These are phyloP conservation scores for Delichon dasypus DNA, from an alignment of 2,797 vertebrate genomes.

Conservation along the genomic window DNA sequence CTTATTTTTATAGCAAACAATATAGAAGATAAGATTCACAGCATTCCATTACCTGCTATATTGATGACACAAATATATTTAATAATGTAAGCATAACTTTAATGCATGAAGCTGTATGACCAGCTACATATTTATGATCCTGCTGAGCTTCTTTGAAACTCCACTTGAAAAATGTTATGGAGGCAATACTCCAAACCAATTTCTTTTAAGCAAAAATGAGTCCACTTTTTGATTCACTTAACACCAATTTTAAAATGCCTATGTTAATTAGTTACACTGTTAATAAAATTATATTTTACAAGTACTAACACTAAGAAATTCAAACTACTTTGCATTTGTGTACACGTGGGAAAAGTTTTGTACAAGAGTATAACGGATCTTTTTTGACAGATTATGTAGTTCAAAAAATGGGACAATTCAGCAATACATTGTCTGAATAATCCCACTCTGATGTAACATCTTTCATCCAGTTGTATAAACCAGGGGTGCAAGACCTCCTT, in stretches of 20 bases:
- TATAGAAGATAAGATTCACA: slow-evolving; percentile 2
- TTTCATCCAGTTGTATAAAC: neutral
- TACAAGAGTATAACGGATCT: neutral
- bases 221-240: slow-evolving; percentile 8
- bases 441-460: neutral
- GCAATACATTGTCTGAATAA: neutral
- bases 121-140: neutral
- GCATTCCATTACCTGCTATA: neutral
- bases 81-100: neutral
- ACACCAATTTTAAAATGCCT: neutral
- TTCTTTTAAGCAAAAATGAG: neutral
- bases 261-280: neutral
- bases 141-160: slow-evolving; percentile 1
- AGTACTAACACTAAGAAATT: neutral
- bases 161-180: neutral
- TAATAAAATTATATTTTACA: neutral
- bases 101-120: neutral
- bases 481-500: neutral
- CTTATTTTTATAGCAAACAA: slow-evolving; percentile 1
- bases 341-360: neutral
- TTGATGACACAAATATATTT: neutral
- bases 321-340: neutral
- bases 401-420: neutral
- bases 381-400: neutral
- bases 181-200: neutral